Evolutionary conservation across 2,797 vertebrate genomes (phyloP).

Genomic region (Cichlasoma orientale): DNA sequence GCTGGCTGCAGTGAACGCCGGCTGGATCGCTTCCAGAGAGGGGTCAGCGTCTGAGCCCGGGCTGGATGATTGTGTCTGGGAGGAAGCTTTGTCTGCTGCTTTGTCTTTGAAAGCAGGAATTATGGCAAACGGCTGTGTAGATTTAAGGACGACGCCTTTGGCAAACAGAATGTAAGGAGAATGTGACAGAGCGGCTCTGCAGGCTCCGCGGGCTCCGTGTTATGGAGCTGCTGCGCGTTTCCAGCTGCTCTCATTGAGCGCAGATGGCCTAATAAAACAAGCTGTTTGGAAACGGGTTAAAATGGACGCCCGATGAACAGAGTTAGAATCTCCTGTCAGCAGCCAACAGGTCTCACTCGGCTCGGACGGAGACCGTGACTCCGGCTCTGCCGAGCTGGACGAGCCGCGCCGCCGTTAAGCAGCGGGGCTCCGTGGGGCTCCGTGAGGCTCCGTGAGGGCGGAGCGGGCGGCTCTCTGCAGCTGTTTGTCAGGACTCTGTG

Average conservation of each 20-base stretch:
- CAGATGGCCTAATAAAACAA: slow-evolving; percentile 64
- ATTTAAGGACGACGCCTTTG: background rate
- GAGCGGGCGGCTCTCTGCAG: background rate
- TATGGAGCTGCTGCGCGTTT: slow-evolving; percentile 23
- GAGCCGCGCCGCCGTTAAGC: background rate
- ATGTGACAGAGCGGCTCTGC: slow-evolving; percentile 16
- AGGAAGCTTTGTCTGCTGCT: background rate
- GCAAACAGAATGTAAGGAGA: background rate
- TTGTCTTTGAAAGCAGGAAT: slow-evolving; percentile 5
- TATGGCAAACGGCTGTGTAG: background rate
- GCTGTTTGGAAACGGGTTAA: slow-evolving; percentile 61
- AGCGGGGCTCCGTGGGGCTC: slow-evolving; percentile 2
- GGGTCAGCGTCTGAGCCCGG: background rate
- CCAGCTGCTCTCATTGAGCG: slow-evolving; percentile 58
- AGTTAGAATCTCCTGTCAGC: slow-evolving; percentile 13
- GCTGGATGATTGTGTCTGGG: background rate
- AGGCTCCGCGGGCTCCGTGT: slow-evolving; percentile 31
- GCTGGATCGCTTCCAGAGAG: slow-evolving; percentile 24
- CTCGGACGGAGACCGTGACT: slow-evolving; percentile 18
- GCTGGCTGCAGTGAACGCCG: slow-evolving; percentile 20
- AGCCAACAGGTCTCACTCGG: slow-evolving; percentile 20
- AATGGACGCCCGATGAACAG: slow-evolving; percentile 22
- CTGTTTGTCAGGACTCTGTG: background rate
- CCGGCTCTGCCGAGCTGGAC: background rate
- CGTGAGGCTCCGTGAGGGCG: background rate